Percentiles rank a stretch among this genome's conserved stretches.
Evolutionary conservation across 2,888 invertebrate species (phyloP).

Genomic region (Lasioglossum morio): DNA sequence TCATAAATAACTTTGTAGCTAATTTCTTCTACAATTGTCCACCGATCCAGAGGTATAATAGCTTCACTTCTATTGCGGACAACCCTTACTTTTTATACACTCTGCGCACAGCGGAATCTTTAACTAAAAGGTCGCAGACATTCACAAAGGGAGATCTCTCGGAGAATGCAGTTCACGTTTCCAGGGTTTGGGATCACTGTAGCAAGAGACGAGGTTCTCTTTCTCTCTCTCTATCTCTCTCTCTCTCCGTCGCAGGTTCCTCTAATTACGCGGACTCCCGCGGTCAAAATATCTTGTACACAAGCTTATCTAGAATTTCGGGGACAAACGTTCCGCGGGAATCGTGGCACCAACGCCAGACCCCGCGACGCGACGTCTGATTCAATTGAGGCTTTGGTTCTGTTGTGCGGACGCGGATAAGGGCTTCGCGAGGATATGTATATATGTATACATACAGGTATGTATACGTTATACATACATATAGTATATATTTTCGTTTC

Average conservation of each 20-base stretch:
- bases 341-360: neutral
- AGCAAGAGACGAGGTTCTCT: neutral
- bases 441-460: neutral
- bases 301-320: neutral
- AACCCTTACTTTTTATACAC: too few relatives aligned
- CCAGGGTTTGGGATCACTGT: neutral
- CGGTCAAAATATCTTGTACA: neutral
- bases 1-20: too few relatives aligned
- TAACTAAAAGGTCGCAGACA: neutral
- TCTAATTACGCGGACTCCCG: slow-evolving; percentile 6
- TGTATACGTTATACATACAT: neutral
- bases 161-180: neutral
- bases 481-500: neutral
- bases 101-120: neutral
- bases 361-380: neutral
- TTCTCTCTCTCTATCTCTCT: neutral
- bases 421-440: neutral
- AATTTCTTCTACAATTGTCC: too few relatives aligned
- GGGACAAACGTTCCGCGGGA: neutral
- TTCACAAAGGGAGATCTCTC: neutral
- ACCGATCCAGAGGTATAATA: too few relatives aligned
- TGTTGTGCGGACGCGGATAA: slow-evolving; percentile 8
- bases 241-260: neutral
- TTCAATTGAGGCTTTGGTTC: neutral
- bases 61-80: too few relatives aligned